Evolutionary conservation across 2,888 invertebrate species (phyloP), one percentile per base, ranked within the genome.

Genomic region (Formica aserva): DNA sequence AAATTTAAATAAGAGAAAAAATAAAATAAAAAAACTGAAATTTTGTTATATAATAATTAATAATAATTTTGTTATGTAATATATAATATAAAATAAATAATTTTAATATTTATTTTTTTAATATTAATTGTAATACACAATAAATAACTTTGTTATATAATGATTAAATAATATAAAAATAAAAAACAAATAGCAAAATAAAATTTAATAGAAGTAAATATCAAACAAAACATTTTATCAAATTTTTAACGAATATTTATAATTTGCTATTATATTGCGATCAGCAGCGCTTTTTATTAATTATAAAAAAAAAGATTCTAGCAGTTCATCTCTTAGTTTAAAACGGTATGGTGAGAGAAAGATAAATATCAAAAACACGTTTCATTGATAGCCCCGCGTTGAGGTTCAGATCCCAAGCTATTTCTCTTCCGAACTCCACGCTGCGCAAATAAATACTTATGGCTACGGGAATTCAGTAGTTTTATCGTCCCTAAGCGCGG

Each of bases 401-500:
- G 71, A 87, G 62, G 41, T 45, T 66, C 78, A 62, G 52, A 83
- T 82, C 57, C 75, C 11, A 38, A 35, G 41, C 60, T 65, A 77
- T 77, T 77, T 65, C 45, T 45, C 67, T 15, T 63, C 60, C 38
- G 32, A 71, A 74, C 65, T 45, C 69, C 77, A 75, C 74, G 84
- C 78, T 72, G 85, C 38, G 85, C 82, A 88, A 86, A 88, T 86
- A 80, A 82, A 74, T 88, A 86, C 81, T 55, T 82, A 88, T 82
- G 45, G 75, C 82, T 55, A 66, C 72, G 52, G 65, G 63, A 60
- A 55, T 60, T 62, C 67, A 78, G 87, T 89, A 86, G 85, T 76
- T 88, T 88, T 82, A 74, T 87, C 87, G 83, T 74, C 76, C 81
- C 86, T 87, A 84, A 82, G 85, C 86, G 83, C 75, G 71, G 66